Evolutionary conservation across 2,113 vertebrate species (phyloP).

Genomic region (Petroica traversi): DNA sequence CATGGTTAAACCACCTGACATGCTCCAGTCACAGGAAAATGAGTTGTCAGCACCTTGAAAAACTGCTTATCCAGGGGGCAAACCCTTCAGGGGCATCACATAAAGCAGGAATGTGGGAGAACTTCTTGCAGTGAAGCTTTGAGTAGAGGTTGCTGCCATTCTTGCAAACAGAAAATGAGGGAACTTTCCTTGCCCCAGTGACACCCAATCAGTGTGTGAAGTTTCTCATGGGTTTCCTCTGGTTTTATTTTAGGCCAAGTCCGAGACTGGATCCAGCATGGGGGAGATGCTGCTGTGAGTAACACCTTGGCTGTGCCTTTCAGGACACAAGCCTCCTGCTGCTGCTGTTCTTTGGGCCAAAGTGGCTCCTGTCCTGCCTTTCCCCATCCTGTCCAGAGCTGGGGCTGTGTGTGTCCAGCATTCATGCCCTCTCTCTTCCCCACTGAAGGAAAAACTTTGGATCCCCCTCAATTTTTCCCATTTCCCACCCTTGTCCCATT

Average conservation of each 20-base stretch:
- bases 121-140: neutral
- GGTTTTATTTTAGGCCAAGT: slow-evolving; percentile 85
- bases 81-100: neutral
- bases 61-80: neutral
- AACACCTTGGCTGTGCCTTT: neutral
- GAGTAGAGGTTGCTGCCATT: neutral
- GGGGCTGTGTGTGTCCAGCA: rapidly evolving
- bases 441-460: neutral
- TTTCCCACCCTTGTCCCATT: neutral
- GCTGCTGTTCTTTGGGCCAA: neutral
- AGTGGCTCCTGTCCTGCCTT: neutral
- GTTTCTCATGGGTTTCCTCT: neutral
- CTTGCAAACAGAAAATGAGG: neutral
- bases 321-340: neutral
- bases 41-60: neutral
- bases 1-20: neutral
- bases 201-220: rapidly evolving
- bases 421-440: neutral
- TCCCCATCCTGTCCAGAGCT: neutral
- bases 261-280: slow-evolving; percentile 78
- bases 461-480: neutral
- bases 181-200: neutral
- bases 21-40: neutral
- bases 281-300: slow-evolving; percentile 86
- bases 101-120: neutral